Evolutionary conservation across 2,888 invertebrate species (phyloP), one percentile per base, ranked within the genome.

Genomic region (Cylloceria caligata): DNA sequence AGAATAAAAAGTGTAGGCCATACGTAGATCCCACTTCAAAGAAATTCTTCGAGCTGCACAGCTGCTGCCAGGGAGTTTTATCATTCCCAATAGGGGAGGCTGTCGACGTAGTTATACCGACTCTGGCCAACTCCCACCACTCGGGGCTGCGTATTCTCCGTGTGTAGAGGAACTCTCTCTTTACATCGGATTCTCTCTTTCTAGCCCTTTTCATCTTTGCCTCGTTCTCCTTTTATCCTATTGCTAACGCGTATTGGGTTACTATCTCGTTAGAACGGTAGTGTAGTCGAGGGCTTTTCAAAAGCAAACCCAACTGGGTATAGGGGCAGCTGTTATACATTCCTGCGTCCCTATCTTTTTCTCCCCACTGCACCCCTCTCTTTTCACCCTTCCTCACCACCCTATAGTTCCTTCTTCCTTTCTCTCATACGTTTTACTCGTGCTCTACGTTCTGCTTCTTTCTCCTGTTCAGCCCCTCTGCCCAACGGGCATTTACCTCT

Each of bases 301-400:
- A 89, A 90, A 89, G 88, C 87, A 86, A 89, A 88, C 85, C 77
- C 71, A 65, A 71, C 85, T 83, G 71, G 75, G 86, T 76, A 87
- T 87, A 89, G 86, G 89, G 90, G 89, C 90, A 90, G 90, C 89
- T 90, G 90, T 86, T 86, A 86, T 87, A 84, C 88, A 89, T 90
- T 90, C 89, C 88, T 85, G 16, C 79, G 85, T 86, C 83, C 87
- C 85, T 87, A 86, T 84, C 77, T 85, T 79, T 81, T 69, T 55
- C 49, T 60, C 57, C 47, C 16, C 81, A 62, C 73, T 68, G 65
- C 52, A 72, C 73, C 72, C 74, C 67, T 83, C 83, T 84, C 73
- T 60, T 64, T 68, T 73, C 60, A 67, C 62, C 68, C 81, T 75
- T 72, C 80, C 60, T 68, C 71, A 19, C 42, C 55, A 52, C 67